phyloP scores from a whole-genome alignment of 2,113 vertebrate genomes.

The Cathartes aura region DNA sequence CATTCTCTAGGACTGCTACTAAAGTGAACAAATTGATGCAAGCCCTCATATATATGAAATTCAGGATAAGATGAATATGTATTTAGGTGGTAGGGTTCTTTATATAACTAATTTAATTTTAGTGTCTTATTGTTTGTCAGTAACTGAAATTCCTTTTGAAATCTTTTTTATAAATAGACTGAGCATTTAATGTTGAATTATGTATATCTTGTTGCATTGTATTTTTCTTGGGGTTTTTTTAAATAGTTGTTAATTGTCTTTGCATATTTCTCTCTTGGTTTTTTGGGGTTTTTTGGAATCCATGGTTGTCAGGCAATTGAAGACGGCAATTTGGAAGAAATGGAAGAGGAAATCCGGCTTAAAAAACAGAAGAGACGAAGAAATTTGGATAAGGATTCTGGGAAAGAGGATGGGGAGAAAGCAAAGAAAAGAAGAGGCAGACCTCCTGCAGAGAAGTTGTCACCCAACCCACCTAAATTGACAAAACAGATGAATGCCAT shows the following conservation, averaged over 20 bases:
- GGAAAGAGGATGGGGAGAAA: constrained; percentile 87
- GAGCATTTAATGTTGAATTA: background rate
- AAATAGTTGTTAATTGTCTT: background rate
- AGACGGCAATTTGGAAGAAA: constrained; percentile 98
- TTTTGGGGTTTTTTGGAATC: background rate
- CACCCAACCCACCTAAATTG: constrained; percentile 89
- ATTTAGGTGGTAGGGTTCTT: background rate
- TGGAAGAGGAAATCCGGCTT: constrained; percentile 97
- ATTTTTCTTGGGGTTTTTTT: background rate
- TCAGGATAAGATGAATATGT: background rate
- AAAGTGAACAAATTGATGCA: background rate
- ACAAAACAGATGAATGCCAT: constrained; percentile 94
- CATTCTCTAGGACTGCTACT: background rate
- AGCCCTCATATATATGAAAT: background rate
- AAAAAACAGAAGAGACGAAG: constrained; percentile 95
- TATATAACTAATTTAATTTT: background rate
- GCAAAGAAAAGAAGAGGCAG: constrained; percentile 94
- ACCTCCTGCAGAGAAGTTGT: constrained; percentile 92
- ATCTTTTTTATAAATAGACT: background rate
- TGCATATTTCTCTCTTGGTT: background rate
- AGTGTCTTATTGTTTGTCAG: background rate
- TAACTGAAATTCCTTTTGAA: background rate
- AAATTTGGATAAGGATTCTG: constrained; percentile 90
- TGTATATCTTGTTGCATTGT: background rate
- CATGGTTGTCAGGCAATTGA: constrained; percentile 87